Percentiles rank a stretch among this genome's conserved stretches.
Evolutionary conservation across 2,113 vertebrate species (phyloP).

Genomic region (Cinclus cinclus): DNA sequence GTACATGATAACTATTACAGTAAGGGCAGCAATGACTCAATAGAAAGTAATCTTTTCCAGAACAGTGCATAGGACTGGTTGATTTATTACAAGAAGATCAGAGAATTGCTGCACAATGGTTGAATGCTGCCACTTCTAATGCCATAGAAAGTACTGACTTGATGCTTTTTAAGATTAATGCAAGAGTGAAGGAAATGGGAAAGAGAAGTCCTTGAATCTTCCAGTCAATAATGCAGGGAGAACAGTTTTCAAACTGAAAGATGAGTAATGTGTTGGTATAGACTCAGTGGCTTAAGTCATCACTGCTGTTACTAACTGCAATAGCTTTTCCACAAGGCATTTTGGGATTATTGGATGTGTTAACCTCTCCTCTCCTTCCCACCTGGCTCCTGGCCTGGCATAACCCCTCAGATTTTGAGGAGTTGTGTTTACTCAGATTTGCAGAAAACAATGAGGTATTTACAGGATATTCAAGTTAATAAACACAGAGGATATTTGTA

Average conservation of each 20-base stretch:
- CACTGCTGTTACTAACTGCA: background rate
- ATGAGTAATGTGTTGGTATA: background rate
- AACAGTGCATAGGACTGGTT: background rate
- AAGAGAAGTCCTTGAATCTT: constrained; percentile 5
- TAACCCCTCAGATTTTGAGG: background rate
- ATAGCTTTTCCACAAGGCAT: background rate
- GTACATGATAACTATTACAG: background rate
- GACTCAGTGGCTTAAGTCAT: background rate
- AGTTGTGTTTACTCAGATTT: background rate
- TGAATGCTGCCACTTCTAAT: background rate
- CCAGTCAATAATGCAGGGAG: background rate
- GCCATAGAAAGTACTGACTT: constrained; percentile 7
- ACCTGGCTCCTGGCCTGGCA: background rate
- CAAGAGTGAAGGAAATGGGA: background rate
- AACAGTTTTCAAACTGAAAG: background rate
- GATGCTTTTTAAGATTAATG: background rate
- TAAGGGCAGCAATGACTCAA: background rate
- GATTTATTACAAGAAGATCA: background rate
- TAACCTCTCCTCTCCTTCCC: background rate
- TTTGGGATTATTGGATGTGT: background rate
- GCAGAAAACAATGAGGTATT: background rate
- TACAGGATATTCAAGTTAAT: background rate
- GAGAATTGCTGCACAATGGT: background rate
- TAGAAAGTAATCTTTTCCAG: constrained; percentile 4
- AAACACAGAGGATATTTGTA: background rate